Evolutionary conservation across 2,113 vertebrate genomes (phyloP).

Genomic region (Pongo pygmaeus): DNA sequence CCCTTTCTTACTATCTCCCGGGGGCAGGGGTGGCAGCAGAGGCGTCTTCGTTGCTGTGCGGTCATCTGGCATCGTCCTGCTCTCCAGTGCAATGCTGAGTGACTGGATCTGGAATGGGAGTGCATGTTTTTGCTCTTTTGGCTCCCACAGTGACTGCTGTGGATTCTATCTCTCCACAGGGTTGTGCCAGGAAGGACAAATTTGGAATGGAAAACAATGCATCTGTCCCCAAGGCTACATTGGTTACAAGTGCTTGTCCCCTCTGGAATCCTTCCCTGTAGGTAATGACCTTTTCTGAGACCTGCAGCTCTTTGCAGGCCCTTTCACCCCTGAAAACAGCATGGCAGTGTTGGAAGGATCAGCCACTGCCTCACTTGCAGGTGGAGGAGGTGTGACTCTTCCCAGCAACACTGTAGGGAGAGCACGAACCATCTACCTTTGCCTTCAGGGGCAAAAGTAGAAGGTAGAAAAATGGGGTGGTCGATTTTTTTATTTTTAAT

Average conservation of each 20-base stretch:
- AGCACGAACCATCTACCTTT: background rate
- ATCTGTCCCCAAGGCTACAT: background rate
- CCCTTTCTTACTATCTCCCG: background rate
- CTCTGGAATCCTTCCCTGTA: background rate
- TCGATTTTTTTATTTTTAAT: too few species aligned
- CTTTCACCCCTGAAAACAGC: background rate
- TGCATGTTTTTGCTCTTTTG: background rate
- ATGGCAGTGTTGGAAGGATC: background rate
- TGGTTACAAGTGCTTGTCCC: background rate
- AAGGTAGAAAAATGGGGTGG: too few species aligned
- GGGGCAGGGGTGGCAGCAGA: background rate
- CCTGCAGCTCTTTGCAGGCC: background rate
- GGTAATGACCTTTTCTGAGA: slow-evolving; percentile 27
- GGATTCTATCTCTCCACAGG: background rate
- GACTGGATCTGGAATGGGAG: background rate
- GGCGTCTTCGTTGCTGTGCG: rapidly evolving
- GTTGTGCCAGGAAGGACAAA: background rate
- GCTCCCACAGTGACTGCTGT: background rate
- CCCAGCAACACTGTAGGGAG: too few species aligned
- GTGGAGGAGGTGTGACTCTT: background rate
- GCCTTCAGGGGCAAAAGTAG: background rate
- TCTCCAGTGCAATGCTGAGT: background rate
- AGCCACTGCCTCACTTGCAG: background rate
- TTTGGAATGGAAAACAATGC: background rate
- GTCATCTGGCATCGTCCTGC: too few species aligned